Conservation (phyloP, 2,797 vertebrate genomes). For the Cichlasoma orientale region DNA sequence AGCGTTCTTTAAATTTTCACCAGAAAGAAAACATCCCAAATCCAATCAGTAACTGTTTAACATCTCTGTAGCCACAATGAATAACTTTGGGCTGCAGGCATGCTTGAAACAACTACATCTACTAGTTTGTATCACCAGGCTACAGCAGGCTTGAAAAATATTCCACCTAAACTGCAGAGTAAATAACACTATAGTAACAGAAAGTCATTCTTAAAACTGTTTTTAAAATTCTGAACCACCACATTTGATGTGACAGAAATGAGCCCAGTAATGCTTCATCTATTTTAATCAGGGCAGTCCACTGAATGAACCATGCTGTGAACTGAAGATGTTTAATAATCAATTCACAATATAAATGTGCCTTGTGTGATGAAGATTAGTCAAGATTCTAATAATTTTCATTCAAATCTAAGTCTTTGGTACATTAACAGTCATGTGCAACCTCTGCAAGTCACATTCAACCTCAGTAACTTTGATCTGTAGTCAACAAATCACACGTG, state of each 20-base stretch:
- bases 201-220: neutral
- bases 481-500: too few relatives aligned
- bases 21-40: neutral
- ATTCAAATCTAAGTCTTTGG: too few relatives aligned
- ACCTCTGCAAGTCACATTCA: too few relatives aligned
- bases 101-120: neutral
- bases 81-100: neutral
- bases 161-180: too few relatives aligned
- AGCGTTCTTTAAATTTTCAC: neutral
- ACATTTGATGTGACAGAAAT: neutral
- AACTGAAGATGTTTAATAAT: neutral
- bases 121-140: neutral
- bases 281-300: neutral
- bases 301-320: too few relatives aligned
- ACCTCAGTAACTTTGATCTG: too few relatives aligned
- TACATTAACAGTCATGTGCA: too few relatives aligned
- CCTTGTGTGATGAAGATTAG: neutral
- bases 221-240: too few relatives aligned
- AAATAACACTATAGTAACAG: neutral
- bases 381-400: neutral
- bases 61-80: neutral
- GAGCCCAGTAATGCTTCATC: neutral
- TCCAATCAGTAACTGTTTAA: neutral
- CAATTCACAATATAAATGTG: neutral
- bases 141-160: neutral